Evolutionary conservation across 1,140 invertebrate species (phyloP).

Genomic region (Contarinia nasturtii): DNA sequence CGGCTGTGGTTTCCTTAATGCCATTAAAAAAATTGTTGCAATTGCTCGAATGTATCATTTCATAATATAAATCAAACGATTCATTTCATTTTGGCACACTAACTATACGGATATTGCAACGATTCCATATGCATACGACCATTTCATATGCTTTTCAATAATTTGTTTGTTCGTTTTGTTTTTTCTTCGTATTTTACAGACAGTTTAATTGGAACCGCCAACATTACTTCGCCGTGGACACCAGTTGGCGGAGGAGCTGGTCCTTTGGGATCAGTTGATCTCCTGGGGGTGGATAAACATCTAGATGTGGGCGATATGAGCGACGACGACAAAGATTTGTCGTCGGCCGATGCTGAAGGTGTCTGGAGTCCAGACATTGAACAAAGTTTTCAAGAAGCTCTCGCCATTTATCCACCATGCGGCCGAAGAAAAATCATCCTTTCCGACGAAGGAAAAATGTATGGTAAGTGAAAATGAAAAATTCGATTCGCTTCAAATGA

Average conservation of each 20-base stretch:
- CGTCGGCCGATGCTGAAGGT: conserved; percentile 91
- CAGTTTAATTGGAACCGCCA: conserved; percentile 59
- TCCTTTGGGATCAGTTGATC: conserved; percentile 47
- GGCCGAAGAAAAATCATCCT: conserved; percentile 97
- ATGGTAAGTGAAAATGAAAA: conserved; percentile 73
- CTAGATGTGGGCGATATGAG: conserved; percentile 67
- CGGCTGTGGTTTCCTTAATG: no score
- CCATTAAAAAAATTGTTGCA: no score
- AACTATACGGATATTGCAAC: no score
- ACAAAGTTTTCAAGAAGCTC: conserved; percentile 98
- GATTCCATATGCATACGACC: no score
- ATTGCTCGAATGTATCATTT: no score
- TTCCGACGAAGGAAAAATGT: conserved; percentile 99
- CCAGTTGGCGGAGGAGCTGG: conserved; percentile 31
- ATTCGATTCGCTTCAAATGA: background rate
- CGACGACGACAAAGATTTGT: conserved; percentile 73
- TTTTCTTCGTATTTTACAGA: conserved; percentile 26
- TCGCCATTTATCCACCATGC: conserved; percentile 98
- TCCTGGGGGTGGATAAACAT: conserved; percentile 57
- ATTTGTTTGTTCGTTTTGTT: background rate
- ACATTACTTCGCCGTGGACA: conserved; percentile 74
- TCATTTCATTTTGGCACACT: no score
- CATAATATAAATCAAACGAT: no score
- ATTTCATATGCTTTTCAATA: background rate
- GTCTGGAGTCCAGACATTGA: conserved; percentile 99